Evolutionary conservation across 2,113 vertebrate genomes (phyloP), one percentile per base, ranked within the genome.

Genomic region (Aramus guarauna): DNA sequence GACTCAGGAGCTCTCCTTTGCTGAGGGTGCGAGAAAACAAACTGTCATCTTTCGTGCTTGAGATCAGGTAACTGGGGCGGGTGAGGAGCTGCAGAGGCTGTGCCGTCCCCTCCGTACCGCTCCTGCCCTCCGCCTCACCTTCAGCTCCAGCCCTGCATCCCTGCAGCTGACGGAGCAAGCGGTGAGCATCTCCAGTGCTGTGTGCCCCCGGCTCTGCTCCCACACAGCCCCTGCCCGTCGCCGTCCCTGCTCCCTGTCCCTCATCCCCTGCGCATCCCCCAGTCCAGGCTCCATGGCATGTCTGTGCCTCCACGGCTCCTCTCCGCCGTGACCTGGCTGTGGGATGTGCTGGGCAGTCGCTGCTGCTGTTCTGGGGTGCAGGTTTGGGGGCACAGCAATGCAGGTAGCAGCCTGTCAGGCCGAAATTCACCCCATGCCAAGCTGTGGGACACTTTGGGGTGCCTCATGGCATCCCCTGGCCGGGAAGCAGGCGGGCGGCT

Each of bases 371-470:
- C 45, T 5, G 34, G 39, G 56, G 53, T 34, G 72, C 52, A 34
- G 27, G 1, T 66, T 4, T 85, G 71, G 66, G 56, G 55, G 18
- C 27, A n/a, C 56, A 58, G 56, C 22, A 24, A 8, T 13, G 34
- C 1, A 11, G 2, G 8, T 3, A 10, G 21, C 6, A n/a, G 27
- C 37, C 37, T 4, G 0, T 2, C 50, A 39, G 50, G 43, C 26
- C 15, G 6, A 11, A 79, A 76, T 21, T 15, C 9, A 7, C 30
- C 23, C 45, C 5, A 0, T 0, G 11, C 4, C 19, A 63, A 48
- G 27, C 68, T 17, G 8, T 4, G 58, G 50, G 41, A 78, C 12
- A 53, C 15, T 32, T 50, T 12, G 60, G 88, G 59, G 8, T 0
- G 1, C 26, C 45, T 36, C 0, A 0, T 14, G 45, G 68, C 36